These are phyloP conservation scores for Platyrinchus mystaceus DNA, from an alignment of 2,797 vertebrate species.

Conservation along the genomic window DNA sequence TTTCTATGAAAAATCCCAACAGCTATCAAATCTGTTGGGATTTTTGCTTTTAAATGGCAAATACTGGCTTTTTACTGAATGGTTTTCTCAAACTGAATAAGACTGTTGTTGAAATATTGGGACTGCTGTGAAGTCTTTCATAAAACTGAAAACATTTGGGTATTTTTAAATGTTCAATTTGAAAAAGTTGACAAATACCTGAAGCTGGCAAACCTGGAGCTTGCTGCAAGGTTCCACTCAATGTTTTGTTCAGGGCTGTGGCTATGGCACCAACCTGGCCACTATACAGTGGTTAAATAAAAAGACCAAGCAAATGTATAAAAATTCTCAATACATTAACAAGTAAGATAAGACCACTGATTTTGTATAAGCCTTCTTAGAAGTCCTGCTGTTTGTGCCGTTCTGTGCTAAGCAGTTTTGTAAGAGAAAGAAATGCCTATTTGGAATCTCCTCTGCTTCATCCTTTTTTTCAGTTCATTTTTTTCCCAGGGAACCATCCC, in stretches of 20 bases:
- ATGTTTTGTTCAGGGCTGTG: neutral
- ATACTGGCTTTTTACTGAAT: neutral
- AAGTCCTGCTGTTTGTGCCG: neutral
- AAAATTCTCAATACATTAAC: neutral
- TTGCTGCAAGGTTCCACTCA: neutral
- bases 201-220: neutral
- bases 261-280: neutral
- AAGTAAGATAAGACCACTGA: neutral
- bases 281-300: neutral
- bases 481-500: neutral
- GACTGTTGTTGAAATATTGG: neutral
- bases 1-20: neutral
- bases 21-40: neutral
- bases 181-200: neutral
- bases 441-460: neutral
- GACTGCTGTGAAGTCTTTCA: neutral
- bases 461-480: neutral
- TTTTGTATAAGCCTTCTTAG: neutral
- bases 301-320: neutral
- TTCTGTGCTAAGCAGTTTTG: neutral
- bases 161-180: neutral
- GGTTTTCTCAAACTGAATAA: neutral
- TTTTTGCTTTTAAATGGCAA: neutral
- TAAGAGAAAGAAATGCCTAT: neutral
- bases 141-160: neutral